Evolutionary conservation across 2,797 vertebrate species (phyloP), one percentile per base, ranked within the genome.

Genomic region (Odontamblyopus lacepedii): DNA sequence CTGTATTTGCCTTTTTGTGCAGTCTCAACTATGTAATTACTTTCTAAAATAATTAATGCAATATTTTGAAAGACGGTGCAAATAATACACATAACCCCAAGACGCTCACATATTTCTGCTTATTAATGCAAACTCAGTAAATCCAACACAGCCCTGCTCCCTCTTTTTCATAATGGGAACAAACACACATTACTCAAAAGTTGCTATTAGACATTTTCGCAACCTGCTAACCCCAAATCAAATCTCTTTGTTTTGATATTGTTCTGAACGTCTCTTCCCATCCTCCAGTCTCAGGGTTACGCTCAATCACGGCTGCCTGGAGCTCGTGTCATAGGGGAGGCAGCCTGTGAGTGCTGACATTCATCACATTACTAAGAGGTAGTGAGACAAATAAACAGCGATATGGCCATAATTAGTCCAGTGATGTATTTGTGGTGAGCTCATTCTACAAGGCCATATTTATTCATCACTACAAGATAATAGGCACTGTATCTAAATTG

Each of bases 381-480:
- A 66, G 75, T 62, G 80, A 73, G 70, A 78, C 72, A 78, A 19
- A 72, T 76, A 68, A 79, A 85, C 61, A 66, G 75, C 15, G 53
- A 67, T 63, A 63, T 73, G 57, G 32, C 63, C 59, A 80, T 70
- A 73, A 83, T 77, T 74, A 76, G 67, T 73, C 38, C 74, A 70
- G 16, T 75, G 75, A 81, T 79, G 30, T 62, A 81, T 75, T 67
- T 53, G 38, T 62, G 55, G 68, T 81, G 44, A 81, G 75, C 65
- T 83, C 71, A 79, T 76, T 77, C 78, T 71, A 23, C 0, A 0
- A 57, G 27, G 63, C 69, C 64, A 59, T 69, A 69, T 77, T 83
- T 85, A 80, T 86, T 80, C 68, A 78, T 85, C 70, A 78, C 71
- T 50, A 69, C 38, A 63, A 44, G 71, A 78, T 81, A 77, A 77